Base-by-base conservation (phyloP, 2,113 vertebrate species). In the Mungos mungo region DNA sequence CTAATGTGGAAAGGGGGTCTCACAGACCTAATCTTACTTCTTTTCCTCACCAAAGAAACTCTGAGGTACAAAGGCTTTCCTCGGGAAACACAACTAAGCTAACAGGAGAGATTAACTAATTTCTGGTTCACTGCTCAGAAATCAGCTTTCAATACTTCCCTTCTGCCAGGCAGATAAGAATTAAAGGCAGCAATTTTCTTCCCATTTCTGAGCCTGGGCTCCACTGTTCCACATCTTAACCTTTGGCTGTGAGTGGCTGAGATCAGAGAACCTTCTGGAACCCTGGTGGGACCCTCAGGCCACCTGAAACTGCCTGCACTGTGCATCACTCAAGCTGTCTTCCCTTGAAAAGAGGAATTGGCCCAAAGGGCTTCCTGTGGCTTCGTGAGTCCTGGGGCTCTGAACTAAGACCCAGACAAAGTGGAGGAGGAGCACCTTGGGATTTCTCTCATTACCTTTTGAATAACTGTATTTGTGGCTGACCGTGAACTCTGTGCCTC, bases 41-140 rank as follows among this genome's bases (percentile, higher is more conserved):
- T 68, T 77, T 21, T 33, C 7, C 72, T 94, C 38, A 65, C 13
- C 47, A 79, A 80, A 23, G 54, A 83, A 16, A 57, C 9, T 69
- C 72, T 50, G 21, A 66, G 47, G n/a, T 71, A 29, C 47, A 14
- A 71, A 23, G 13, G 14, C 83, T 90, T 95, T 68, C 66, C 52
- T 14, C 10, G 69, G 65, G 92, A 80, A 90, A 84, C 29, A 45
- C 18, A 50, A 41, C 19, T 33, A 60, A n/a, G 69, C 41, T 29
- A 90, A 47, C 86, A 88, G 93, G 82, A 88, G 77, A 77, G 66
- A 90, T 96, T 4, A 84, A 69, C 95, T 88, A 41, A 60, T 93
- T 95, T 97, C 47, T 97, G 41, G 85, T 76, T 97, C 84, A 90
- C 41, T 84, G 91, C 74, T 90, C 84, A 80, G 80, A 94, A 96